Percentiles rank a stretch among this genome's conserved stretches.
Evolutionary conservation across 2,113 vertebrate species (phyloP).

Genomic region (Rhabdornis inornatus): DNA sequence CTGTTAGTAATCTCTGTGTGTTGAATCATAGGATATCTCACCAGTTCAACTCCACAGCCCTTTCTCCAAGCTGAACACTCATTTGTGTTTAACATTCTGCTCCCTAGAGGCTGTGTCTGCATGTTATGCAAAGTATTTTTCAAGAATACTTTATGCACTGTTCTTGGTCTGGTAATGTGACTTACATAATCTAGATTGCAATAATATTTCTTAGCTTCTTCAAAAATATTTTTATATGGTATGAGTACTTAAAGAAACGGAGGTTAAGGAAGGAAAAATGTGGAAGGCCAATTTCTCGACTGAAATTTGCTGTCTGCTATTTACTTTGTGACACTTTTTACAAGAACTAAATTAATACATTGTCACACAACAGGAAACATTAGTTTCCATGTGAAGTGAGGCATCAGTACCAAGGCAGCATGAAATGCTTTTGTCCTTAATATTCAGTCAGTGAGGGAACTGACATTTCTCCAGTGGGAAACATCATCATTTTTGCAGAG

Average conservation of each 20-base stretch:
- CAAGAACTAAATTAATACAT: not conserved
- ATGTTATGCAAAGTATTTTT: not conserved
- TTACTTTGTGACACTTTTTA: not conserved
- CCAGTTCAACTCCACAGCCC: not conserved
- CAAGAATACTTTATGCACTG: not conserved
- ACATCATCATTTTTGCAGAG: not conserved
- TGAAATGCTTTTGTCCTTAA: not conserved
- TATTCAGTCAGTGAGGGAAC: not conserved
- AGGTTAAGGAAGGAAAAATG: not conserved
- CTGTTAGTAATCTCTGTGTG: not conserved
- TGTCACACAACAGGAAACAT: not conserved
- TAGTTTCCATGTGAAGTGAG: not conserved
- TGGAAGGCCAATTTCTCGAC: not conserved
- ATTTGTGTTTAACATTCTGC: not conserved
- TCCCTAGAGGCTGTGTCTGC: not conserved
- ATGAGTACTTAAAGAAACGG: not conserved
- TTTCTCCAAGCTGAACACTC: not conserved
- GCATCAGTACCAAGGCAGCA: not conserved
- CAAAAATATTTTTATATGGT: not conserved
- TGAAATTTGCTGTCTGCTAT: not conserved
- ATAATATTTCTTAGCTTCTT: not conserved
- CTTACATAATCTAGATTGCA: not conserved
- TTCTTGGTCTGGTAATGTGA: not conserved
- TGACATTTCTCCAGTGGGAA: not conserved
- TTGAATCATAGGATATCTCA: not conserved